Conservation (phyloP, 2,113 vertebrate genomes). For the Natator depressus region DNA sequence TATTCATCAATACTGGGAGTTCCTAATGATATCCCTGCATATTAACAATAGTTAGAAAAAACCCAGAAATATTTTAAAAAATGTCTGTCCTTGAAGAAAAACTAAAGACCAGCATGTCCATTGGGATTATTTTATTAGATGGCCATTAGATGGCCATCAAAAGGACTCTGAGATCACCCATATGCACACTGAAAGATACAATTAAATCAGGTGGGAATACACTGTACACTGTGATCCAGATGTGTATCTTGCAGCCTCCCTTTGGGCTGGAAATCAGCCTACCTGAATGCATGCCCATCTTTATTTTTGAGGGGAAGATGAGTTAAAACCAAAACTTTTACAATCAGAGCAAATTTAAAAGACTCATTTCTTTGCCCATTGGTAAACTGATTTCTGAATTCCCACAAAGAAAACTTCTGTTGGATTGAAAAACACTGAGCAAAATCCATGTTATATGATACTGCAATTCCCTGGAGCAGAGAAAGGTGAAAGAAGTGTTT, state of each 20-base stretch:
- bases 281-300: constrained; percentile 32
- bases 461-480: constrained; percentile 49
- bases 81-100: background rate
- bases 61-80: constrained; percentile 1
- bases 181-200: background rate
- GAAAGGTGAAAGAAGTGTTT: constrained; percentile 42
- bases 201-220: background rate
- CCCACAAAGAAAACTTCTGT: constrained; percentile 64
- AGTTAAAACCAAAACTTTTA: constrained; percentile 63
- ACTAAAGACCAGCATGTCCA: background rate
- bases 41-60: constrained; percentile 42
- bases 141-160: background rate
- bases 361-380: constrained; percentile 37
- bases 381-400: constrained; percentile 35
- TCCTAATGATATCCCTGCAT: constrained; percentile 15
- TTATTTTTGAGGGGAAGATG: constrained; percentile 52
- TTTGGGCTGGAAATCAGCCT: constrained; percentile 19
- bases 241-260: background rate
- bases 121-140: constrained; percentile 38
- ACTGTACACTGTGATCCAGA: background rate
- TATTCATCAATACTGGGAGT: constrained; percentile 7
- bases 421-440: constrained; percentile 50
- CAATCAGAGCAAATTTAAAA: constrained; percentile 55
- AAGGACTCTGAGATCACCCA: constrained; percentile 27
- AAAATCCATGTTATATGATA: constrained; percentile 46